phyloP scores from a whole-genome alignment of 2,888 invertebrate genomes.

The Abrostola triplasia region DNA sequence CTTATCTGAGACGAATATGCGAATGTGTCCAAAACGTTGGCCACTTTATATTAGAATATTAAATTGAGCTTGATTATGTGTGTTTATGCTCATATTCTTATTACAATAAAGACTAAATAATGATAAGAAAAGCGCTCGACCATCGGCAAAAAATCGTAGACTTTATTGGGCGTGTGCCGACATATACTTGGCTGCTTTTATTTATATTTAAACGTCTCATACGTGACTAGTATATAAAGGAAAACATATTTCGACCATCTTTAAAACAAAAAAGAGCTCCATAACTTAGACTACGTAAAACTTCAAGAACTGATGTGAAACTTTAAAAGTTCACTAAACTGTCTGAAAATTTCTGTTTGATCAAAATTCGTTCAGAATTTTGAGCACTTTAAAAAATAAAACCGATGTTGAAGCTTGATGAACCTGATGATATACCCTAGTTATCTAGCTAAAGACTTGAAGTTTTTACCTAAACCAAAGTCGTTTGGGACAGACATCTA shows the following conservation, averaged over 20 bases:
- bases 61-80: too few relatives aligned
- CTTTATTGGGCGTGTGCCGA: too few relatives aligned
- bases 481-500: not conserved
- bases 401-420: constrained; percentile 1
- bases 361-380: constrained; percentile 1
- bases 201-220: too few relatives aligned
- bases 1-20: too few relatives aligned
- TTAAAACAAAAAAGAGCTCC: not conserved
- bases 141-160: too few relatives aligned
- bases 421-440: constrained; percentile 1
- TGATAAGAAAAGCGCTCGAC: too few relatives aligned
- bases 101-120: too few relatives aligned
- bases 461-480: not conserved
- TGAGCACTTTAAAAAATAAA: constrained; percentile 3
- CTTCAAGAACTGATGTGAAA: not conserved
- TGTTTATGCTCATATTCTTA: too few relatives aligned
- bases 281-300: not conserved
- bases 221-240: too few relatives aligned
- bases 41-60: too few relatives aligned
- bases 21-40: too few relatives aligned
- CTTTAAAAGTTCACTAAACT: constrained; percentile 3
- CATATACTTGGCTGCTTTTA: too few relatives aligned
- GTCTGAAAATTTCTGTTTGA: constrained; percentile 8
- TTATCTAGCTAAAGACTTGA: not conserved
- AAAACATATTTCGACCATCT: not conserved